Evolutionary conservation across 2,888 invertebrate species (phyloP).

Genomic region (Conchocele bisecta): DNA sequence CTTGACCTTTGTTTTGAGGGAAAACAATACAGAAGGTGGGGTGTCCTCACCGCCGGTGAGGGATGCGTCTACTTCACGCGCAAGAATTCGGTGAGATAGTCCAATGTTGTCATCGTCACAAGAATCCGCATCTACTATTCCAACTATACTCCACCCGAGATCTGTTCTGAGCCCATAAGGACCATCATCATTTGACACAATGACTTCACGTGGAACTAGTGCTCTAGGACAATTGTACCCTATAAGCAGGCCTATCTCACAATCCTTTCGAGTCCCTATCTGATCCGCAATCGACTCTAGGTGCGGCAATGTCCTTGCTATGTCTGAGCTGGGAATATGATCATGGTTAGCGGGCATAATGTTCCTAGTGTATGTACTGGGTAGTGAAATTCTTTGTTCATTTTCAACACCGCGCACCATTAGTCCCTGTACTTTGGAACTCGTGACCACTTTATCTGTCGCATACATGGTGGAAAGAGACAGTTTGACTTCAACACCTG

Average conservation of each 20-base stretch:
- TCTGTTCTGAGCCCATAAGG: conserved; percentile 53
- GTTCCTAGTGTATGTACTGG: conserved; percentile 40
- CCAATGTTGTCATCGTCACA: too few relatives aligned
- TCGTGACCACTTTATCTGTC: conserved; percentile 11
- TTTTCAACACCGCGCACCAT: conserved; percentile 37
- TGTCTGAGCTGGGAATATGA: conserved; percentile 44
- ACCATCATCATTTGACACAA: conserved; percentile 28
- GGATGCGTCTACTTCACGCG: too few relatives aligned
- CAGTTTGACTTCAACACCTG: conserved; percentile 25
- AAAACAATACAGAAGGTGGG: too few relatives aligned
- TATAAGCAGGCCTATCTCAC: conserved; percentile 45
- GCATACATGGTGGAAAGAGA: conserved; percentile 50
- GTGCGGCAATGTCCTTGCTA: conserved; percentile 32
- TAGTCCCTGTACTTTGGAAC: conserved; percentile 27
- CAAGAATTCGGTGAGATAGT: too few relatives aligned
- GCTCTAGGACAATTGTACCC: conserved; percentile 60
- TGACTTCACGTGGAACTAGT: conserved; percentile 47
- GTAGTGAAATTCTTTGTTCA: conserved; percentile 29
- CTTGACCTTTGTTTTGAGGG: too few relatives aligned
- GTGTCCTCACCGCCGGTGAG: too few relatives aligned
- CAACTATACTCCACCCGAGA: conserved; percentile 54
- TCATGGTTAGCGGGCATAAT: conserved; percentile 48
- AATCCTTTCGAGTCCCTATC: conserved; percentile 19
- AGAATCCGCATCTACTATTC: too few relatives aligned
- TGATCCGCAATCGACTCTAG: conserved; percentile 19